Evolutionary conservation across 2,113 vertebrate species (phyloP).

Genomic region (Pachyramphus minor): DNA sequence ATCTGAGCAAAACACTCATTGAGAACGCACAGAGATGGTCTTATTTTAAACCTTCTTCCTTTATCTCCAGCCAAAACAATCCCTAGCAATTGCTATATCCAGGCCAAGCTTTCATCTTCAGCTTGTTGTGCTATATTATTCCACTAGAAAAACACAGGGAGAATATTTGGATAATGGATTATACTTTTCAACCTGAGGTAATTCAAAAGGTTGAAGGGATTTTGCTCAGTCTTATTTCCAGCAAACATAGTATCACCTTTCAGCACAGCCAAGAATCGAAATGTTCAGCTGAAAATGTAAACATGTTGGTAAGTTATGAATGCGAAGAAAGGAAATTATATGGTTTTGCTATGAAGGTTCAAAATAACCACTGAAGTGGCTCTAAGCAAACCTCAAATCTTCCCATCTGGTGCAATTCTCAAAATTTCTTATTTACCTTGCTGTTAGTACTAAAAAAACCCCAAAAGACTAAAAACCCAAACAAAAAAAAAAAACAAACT

Average conservation of each 20-base stretch:
- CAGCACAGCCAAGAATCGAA: slow-evolving; percentile 41
- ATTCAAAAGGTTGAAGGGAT: slow-evolving; percentile 34
- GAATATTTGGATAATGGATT: slow-evolving; percentile 58
- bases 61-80: slow-evolving; percentile 45
- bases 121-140: background rate
- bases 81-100: background rate
- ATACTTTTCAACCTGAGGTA: slow-evolving; percentile 35
- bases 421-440: slow-evolving; percentile 2
- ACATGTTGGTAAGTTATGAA: slow-evolving; percentile 24
- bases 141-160: slow-evolving; percentile 5
- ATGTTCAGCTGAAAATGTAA: slow-evolving; percentile 38
- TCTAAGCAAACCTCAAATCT: slow-evolving; percentile 16
- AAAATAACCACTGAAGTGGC: slow-evolving; percentile 15
- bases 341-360: slow-evolving; percentile 6
- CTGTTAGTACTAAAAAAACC: background rate
- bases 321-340: slow-evolving; percentile 6
- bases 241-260: slow-evolving; percentile 46
- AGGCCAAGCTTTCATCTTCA: slow-evolving; percentile 32
- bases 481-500: background rate
- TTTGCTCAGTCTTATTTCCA: slow-evolving; percentile 12
- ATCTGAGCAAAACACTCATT: slow-evolving; percentile 7
- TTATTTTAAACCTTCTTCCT: slow-evolving; percentile 29
- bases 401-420: background rate
- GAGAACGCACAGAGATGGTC: background rate
- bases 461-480: background rate